These are phyloP conservation scores for Raphicerus campestris DNA, from an alignment of 2,113 vertebrate genomes.

Conservation along the genomic window DNA sequence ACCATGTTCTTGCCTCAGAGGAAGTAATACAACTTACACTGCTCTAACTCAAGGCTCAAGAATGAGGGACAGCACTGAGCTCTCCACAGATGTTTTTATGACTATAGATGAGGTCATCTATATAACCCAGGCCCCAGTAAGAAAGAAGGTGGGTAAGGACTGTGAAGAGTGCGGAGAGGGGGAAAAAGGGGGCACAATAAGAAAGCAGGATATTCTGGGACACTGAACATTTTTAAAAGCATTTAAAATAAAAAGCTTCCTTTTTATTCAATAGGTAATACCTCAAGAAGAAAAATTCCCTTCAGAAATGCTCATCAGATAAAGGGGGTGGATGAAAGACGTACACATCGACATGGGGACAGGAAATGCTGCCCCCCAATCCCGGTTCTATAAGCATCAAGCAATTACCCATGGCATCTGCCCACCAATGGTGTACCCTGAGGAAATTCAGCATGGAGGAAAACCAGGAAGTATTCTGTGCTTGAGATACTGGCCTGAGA, in stretches of 20 bases:
- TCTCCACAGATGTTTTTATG: neutral
- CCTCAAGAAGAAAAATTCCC: neutral
- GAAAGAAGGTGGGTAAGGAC: neutral
- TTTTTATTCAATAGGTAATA: neutral
- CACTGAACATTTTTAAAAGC: neutral
- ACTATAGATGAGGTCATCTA: neutral
- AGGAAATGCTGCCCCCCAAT: neutral
- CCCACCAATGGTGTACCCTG: neutral
- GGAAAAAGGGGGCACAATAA: neutral
- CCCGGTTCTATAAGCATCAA: neutral
- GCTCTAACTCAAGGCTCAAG: neutral
- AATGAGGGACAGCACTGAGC: neutral
- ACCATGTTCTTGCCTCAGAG: neutral
- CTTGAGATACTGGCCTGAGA: neutral
- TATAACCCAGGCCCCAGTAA: neutral
- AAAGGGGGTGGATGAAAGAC: neutral
- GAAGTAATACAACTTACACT: neutral
- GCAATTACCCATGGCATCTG: neutral
- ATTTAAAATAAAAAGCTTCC: neutral
- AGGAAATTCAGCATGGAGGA: neutral
- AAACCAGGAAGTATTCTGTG: neutral
- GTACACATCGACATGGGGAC: neutral
- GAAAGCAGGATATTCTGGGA: neutral
- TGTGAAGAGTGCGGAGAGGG: neutral
- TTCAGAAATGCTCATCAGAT: neutral